phyloP scores from a whole-genome alignment of 1,140 invertebrate genomes.

The Drosophila ananassae region DNA sequence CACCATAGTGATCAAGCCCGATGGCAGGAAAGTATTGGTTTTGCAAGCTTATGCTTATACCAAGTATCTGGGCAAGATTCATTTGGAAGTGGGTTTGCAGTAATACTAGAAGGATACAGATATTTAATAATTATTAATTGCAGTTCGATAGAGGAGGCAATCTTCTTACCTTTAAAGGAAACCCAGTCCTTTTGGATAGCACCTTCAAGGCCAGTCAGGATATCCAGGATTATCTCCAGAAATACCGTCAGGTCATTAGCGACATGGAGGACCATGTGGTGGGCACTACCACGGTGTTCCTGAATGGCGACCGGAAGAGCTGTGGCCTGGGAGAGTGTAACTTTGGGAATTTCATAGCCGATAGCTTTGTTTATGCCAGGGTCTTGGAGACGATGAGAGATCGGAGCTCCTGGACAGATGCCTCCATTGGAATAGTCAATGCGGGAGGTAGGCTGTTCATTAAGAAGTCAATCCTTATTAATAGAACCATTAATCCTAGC shows the following conservation, averaged over 20 bases:
- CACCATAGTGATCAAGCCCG: conserved; percentile 88
- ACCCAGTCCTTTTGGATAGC: conserved; percentile 91
- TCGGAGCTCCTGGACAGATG: conserved; percentile 88
- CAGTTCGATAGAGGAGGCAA: conserved; percentile 90
- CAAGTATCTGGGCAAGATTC: conserved; percentile 94
- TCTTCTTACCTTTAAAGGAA: conserved; percentile 88
- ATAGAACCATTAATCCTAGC: conserved; percentile 18
- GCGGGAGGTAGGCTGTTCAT: conserved; percentile 85
- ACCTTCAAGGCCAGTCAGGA: conserved; percentile 87
- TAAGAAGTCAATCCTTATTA: not conserved
- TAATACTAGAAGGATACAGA: not conserved
- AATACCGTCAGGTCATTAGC: conserved; percentile 86
- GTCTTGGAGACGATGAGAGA: conserved; percentile 84
- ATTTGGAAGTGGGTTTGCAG: conserved; percentile 66
- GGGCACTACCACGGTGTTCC: conserved; percentile 87
- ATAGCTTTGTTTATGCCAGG: conserved; percentile 87
- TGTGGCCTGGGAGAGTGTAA: conserved; percentile 92
- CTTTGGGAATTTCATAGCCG: conserved; percentile 92
- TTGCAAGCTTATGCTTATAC: conserved; percentile 96
- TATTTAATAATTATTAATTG: not conserved
- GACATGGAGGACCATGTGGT: conserved; percentile 86
- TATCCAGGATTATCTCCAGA: conserved; percentile 86
- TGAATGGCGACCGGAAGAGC: conserved; percentile 85
- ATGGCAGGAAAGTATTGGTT: conserved; percentile 89
- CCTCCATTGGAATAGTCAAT: conserved; percentile 90